Evolutionary conservation across 2,888 invertebrate genomes (phyloP), one percentile per base, ranked within the genome.

Genomic region (Maniola hyperantus): DNA sequence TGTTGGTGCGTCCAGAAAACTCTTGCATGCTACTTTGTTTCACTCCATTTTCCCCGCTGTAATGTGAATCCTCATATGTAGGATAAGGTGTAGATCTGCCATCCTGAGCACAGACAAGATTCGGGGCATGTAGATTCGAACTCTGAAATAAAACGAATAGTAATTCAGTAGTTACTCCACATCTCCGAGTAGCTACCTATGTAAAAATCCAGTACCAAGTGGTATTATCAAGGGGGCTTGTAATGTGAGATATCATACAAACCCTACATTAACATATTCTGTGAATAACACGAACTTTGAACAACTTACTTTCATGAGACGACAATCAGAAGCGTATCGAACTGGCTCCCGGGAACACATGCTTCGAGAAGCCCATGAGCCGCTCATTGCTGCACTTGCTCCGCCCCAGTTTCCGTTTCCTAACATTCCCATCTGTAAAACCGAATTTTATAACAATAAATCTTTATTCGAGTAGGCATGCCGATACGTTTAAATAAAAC

Each of bases 71-170:
- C 63, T 90, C 89, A 68, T 87, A 92, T 68, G 81, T 77, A 46
- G 84, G 83, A 71, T 85, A 91, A 26, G 89, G 85, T 57, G 88
- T 87, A 8, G 86, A 84, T 71, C 88, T 81, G 48, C 85, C 88
- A 44, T 91, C 90, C 66, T 83, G 85, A 66, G 83, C 82, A 71
- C 83, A 84, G 59, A 84, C 73, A 73, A 83, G 83, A 72, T 79
- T 88, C 73, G 84, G 86, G 69, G 75, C 72, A 61, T 83, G 84
- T 71, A 81, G 68, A 68, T 83, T 83, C 50, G 84, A 72, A 63
- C 80, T 77, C 91, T 91, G 85, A 68, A 89, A 89, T 69, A 33
- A 6, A 46, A 44, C 13, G 62, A n/a, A 46, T 33, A 48, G 11
- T 33, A 20, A 59, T n/a, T 61, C 7, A 18, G 5, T n/a, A 42